Conservation (phyloP, 2,888 invertebrate genomes). For the Ethmia dodecea region DNA sequence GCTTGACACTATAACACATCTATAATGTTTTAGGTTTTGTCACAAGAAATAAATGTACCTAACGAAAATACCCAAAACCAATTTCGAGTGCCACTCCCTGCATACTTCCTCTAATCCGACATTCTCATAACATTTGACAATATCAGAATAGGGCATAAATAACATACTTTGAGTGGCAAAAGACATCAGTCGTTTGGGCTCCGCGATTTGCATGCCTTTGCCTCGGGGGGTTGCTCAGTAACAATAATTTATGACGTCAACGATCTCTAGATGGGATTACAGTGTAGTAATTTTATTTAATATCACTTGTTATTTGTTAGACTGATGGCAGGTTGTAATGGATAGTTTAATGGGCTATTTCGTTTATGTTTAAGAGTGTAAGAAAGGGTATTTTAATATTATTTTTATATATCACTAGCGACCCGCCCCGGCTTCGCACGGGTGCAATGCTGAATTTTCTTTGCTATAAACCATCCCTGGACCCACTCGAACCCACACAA, state of each 20-base stretch:
- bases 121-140: conserved; percentile 28
- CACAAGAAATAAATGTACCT: no score
- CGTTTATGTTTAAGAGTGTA: no score
- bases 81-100: not conserved
- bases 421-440: no score
- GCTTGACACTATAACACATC: no score
- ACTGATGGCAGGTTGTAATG: not conserved
- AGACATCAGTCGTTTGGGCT: conserved; percentile 21
- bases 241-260: conserved; percentile 25
- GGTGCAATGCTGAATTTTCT: no score
- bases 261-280: conserved; percentile 15
- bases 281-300: conserved; percentile 15
- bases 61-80: not conserved
- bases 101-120: conserved; percentile 4
- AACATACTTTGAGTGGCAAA: conserved; percentile 27
- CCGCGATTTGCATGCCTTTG: conserved; percentile 27
- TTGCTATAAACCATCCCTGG: no score
- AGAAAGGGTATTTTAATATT: no score
- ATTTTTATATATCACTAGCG: no score
- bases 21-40: no score
- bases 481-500: no score
- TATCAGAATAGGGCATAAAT: conserved; percentile 31
- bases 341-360: no score
- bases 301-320: conserved; percentile 6
- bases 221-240: conserved; percentile 5